phyloP scores from a whole-genome alignment of 1,140 invertebrate species.

The Amyelois transitella region DNA sequence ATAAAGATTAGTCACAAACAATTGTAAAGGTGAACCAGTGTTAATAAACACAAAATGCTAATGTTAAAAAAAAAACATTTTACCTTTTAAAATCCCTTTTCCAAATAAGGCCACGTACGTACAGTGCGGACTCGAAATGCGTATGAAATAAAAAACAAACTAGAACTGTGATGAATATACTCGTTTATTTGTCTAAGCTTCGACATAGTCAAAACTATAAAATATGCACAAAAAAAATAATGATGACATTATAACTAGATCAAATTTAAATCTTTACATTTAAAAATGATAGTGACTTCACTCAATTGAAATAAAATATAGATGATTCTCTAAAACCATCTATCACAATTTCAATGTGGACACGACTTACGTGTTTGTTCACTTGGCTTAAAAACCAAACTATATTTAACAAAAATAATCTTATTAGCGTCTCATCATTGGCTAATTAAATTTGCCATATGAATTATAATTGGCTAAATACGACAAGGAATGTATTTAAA shows the following conservation, averaged over 20 bases:
- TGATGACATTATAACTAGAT: slow-evolving; percentile 5
- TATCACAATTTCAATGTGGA: too few relatives aligned
- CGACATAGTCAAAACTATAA: slow-evolving; percentile 25
- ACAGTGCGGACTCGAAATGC: not conserved
- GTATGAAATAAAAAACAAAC: slow-evolving; percentile 49
- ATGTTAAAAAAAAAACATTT: not conserved
- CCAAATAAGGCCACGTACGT: not conserved
- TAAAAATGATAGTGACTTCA: not conserved
- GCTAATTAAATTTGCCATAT: not conserved
- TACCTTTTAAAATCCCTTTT: not conserved
- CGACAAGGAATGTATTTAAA: not conserved
- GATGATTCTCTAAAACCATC: not conserved
- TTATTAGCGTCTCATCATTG: not conserved
- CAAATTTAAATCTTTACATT: not conserved
- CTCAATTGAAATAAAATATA: not conserved
- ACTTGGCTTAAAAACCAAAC: too few relatives aligned
- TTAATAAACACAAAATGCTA: not conserved
- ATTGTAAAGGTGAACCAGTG: not conserved
- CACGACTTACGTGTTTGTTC: not conserved
- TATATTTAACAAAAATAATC: too few relatives aligned
- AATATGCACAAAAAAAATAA: slow-evolving; percentile 21
- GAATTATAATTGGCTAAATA: not conserved
- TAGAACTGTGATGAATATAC: slow-evolving; percentile 57
- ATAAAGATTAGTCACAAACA: not conserved
- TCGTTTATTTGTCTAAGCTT: slow-evolving; percentile 52